phyloP scores from a whole-genome alignment of 35 echinoderm and acorn worm species.

The Patiria miniata region DNA sequence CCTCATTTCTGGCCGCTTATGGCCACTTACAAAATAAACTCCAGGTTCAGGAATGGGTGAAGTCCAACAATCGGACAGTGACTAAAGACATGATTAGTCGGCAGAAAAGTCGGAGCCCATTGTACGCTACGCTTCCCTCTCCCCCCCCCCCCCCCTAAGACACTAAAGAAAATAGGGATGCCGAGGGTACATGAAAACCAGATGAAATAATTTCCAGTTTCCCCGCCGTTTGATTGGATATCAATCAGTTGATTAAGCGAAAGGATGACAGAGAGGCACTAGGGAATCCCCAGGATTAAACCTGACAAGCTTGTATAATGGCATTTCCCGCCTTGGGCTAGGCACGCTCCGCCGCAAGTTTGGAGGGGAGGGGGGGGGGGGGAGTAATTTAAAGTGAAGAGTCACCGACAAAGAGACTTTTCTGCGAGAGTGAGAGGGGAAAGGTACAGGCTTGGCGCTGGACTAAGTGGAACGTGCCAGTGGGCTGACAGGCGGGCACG shows the following conservation, averaged over 20 bases:
- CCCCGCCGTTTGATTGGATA: conserved; percentile 11
- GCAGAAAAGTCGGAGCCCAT: too few relatives aligned
- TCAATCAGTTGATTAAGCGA: conserved; percentile 25
- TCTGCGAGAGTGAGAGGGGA: neutral
- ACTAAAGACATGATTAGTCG: too few relatives aligned
- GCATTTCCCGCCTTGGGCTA: conserved; percentile 20
- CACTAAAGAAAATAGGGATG: neutral
- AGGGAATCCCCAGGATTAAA: conserved; percentile 7
- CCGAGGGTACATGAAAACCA: neutral
- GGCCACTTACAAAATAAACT: too few relatives aligned
- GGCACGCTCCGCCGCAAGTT: neutral
- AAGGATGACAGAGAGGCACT: conserved; percentile 2
- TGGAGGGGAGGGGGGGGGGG: too few relatives aligned
- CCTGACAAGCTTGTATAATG: neutral
- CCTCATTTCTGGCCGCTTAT: too few relatives aligned
- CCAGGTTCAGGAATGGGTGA: too few relatives aligned
- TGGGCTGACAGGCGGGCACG: neutral
- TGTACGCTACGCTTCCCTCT: too few relatives aligned
- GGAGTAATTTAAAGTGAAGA: conserved; percentile 3
- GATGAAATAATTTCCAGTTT: conserved; percentile 32
- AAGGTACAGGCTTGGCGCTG: neutral
- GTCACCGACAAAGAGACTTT: conserved; percentile 25
- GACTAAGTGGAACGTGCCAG: neutral
- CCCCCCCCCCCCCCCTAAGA: too few relatives aligned
- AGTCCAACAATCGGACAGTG: too few relatives aligned